Evolutionary conservation across 2,797 vertebrate genomes (phyloP), one percentile per base, ranked within the genome.

Genomic region (Sebastes variabilis): DNA sequence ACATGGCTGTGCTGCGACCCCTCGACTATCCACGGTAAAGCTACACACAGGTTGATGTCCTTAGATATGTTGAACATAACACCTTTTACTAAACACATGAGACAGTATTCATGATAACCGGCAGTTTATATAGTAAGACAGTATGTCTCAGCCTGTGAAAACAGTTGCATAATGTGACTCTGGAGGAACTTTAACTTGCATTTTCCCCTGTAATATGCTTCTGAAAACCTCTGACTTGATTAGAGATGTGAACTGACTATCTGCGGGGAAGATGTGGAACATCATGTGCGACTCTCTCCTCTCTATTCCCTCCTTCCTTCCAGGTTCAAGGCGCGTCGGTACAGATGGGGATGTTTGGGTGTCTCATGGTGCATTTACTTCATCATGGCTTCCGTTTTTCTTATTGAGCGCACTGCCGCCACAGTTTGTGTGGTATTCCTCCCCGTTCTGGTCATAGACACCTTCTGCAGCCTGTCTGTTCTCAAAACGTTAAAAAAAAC

Each of bases 1-100:
- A 83, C 30, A 13, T 87, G 20, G 81, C 81, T 4, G 85, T 87
- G 77, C 74, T 83, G 9, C 74, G 55, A 52, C 85, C 81, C 22
- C 2, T 72, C 6, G 1, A 27, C 55, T 87, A 87, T 46, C 46
- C 34, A 61, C 38, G 73, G 84, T 86, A 77, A 82, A 38, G 27
- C n/a, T 32, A 67, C 64, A 56, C 22, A 69, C 12, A 22, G 11
- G 2, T 49, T 52, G 16, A 36, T 13, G 12, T 11, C 20, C 16
- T 36, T 10, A 38, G 52, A 65, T 24, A 62, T 34, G 29, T 34
- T 27, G 56, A 32, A 62, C 29, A 61, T n/a, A 12, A 20, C 14
- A 61, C 29, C 59, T 32, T n/a, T 61, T 60, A 42, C 38, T 59
- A 18, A 61, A 32, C 18, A 32, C 29, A 61, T 20, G 18, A 18